Conservation (phyloP, 2,888 invertebrate genomes). For the Stictocephala bisonia region DNA sequence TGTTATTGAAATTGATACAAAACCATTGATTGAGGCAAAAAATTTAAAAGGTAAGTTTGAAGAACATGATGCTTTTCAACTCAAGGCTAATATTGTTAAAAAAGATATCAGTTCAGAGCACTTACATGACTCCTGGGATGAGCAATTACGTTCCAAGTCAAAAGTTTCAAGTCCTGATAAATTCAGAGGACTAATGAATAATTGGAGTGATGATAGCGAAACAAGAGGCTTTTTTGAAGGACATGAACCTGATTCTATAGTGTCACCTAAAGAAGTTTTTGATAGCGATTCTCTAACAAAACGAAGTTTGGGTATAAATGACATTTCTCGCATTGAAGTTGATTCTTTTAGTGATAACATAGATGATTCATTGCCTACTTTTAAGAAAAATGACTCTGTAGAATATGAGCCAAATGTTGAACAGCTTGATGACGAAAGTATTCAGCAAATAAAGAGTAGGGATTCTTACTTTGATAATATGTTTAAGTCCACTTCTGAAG, state of each 20-base stretch:
- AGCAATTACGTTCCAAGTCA: no score
- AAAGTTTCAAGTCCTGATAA: no score
- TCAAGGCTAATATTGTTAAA: no score
- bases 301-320: not conserved
- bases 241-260: not conserved
- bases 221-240: conserved; percentile 27
- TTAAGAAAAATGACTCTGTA: not conserved
- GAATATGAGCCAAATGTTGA: conserved; percentile 26
- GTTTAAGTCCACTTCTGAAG: no score
- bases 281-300: not conserved
- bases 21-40: no score
- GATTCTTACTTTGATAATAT: conserved; percentile 25
- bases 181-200: not conserved
- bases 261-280: not conserved
- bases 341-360: conserved; percentile 29
- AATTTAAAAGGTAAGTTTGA: no score
- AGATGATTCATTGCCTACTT: not conserved
- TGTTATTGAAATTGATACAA: no score
- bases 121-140: no score
- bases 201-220: conserved; percentile 44
- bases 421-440: conserved; percentile 22
- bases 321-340: not conserved
- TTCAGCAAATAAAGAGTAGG: not conserved
- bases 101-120: no score
- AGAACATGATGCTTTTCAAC: no score